Evolutionary conservation across 2,888 invertebrate species (phyloP).

Genomic region (Thalpophila matura): DNA sequence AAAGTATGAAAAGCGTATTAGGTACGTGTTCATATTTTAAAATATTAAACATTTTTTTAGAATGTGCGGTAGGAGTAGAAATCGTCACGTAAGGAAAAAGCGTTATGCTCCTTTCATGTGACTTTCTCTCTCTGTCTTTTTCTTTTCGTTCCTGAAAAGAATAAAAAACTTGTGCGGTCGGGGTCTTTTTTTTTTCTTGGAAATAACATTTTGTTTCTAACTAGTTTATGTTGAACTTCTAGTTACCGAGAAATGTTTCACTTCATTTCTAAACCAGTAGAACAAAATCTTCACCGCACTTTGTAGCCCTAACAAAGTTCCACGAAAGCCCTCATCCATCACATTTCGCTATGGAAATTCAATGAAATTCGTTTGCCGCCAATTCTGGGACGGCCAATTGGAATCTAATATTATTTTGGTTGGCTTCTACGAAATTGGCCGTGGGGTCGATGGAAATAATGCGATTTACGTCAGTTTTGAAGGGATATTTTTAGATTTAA

Average conservation of each 20-base stretch:
- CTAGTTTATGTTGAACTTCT: too few species aligned
- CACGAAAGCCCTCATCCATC: slow-evolving; percentile 22
- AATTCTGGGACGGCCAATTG: slow-evolving; percentile 47
- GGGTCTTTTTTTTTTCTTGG: too few species aligned
- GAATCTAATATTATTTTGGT: slow-evolving; percentile 58
- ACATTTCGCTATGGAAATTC: slow-evolving; percentile 53
- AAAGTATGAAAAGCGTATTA: too few species aligned
- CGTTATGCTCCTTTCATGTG: too few species aligned
- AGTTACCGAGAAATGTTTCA: neutral
- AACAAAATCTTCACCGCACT: slow-evolving; percentile 1
- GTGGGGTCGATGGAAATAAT: slow-evolving; percentile 32
- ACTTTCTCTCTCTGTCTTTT: too few species aligned
- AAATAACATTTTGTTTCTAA: too few species aligned
- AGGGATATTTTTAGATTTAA: slow-evolving; percentile 19
- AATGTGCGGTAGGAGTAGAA: too few species aligned
- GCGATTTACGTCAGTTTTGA: slow-evolving; percentile 24
- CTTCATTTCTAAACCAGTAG: neutral
- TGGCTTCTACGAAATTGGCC: slow-evolving; percentile 43
- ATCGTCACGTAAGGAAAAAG: too few species aligned
- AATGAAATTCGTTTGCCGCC: slow-evolving; percentile 54
- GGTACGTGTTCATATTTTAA: too few species aligned
- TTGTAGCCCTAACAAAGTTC: slow-evolving; percentile 28
- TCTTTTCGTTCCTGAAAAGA: too few species aligned
- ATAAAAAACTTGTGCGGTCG: too few species aligned
- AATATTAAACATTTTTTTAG: too few species aligned